Evolutionary conservation across 2,888 invertebrate species (phyloP).

Genomic region (Spicauda simplicius): DNA sequence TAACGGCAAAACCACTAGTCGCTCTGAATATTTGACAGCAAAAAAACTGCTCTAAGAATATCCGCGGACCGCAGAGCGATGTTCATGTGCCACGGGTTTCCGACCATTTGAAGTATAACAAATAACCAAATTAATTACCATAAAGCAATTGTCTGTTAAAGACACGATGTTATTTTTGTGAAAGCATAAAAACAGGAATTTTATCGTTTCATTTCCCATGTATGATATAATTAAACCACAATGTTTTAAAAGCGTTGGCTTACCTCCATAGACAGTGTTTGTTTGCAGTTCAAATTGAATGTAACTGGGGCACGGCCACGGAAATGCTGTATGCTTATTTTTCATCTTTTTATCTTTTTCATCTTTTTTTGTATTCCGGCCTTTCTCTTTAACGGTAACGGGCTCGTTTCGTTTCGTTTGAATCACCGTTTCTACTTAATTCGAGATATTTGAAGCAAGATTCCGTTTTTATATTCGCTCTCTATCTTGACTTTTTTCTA

Average conservation of each 20-base stretch:
- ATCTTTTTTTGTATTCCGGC: slow-evolving; percentile 12
- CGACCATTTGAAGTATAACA: too few species aligned
- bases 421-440: slow-evolving; percentile 13
- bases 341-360: slow-evolving; percentile 17
- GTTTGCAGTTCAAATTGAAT: slow-evolving; percentile 28
- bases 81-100: too few species aligned
- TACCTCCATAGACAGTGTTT: slow-evolving; percentile 19
- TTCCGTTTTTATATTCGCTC: slow-evolving; percentile 4
- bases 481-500: neutral
- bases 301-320: slow-evolving; percentile 29
- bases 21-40: too few species aligned
- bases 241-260: slow-evolving; percentile 2
- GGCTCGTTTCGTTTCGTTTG: slow-evolving; percentile 13
- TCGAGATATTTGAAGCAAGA: slow-evolving; percentile 19
- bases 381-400: slow-evolving; percentile 15
- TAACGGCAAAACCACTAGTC: too few species aligned
- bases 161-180: neutral
- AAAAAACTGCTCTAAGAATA: too few species aligned
- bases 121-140: too few species aligned
- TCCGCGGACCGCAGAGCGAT: too few species aligned
- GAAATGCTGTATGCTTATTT: slow-evolving; percentile 29
- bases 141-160: neutral
- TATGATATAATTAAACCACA: slow-evolving; percentile 26
- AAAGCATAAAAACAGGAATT: neutral
- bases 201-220: neutral